Evolutionary conservation across 2,113 vertebrate genomes (phyloP).

Genomic region (Vicugna pacos): DNA sequence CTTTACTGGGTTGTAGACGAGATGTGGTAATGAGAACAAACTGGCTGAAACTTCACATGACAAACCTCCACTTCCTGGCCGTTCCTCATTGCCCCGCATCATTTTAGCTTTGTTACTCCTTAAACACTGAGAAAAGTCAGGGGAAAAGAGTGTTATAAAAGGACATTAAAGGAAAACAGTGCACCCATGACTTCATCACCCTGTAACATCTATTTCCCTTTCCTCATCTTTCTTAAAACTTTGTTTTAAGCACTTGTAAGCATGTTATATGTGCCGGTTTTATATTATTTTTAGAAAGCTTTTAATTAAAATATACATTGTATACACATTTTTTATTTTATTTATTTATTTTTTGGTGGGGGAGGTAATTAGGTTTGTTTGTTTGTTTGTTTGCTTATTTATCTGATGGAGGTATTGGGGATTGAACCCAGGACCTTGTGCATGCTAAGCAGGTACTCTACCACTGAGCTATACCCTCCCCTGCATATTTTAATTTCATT

Average conservation of each 20-base stretch:
- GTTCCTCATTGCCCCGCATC: background rate
- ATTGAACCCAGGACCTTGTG: too few relatives aligned
- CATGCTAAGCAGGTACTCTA: too few relatives aligned
- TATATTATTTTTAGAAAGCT: background rate
- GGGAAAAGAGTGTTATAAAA: background rate
- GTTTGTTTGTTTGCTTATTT: too few relatives aligned
- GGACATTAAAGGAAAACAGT: background rate
- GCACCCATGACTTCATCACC: background rate
- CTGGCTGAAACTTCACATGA: fast-evolving
- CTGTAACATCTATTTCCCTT: background rate
- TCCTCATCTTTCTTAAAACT: background rate
- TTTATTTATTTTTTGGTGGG: too few relatives aligned
- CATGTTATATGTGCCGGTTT: background rate
- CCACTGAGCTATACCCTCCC: too few relatives aligned
- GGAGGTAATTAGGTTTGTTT: too few relatives aligned
- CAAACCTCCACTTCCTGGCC: fast-evolving
- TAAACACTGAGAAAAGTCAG: background rate
- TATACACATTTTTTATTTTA: too few relatives aligned
- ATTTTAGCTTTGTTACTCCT: background rate
- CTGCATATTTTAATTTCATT: too few relatives aligned
- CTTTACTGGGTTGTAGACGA: too few relatives aligned
- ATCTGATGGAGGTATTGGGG: too few relatives aligned
- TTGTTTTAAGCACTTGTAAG: background rate
- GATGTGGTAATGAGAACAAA: fast-evolving
- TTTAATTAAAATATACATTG: background rate